phyloP scores from a whole-genome alignment of 2,797 vertebrate genomes.

The Sardinella longiceps region DNA sequence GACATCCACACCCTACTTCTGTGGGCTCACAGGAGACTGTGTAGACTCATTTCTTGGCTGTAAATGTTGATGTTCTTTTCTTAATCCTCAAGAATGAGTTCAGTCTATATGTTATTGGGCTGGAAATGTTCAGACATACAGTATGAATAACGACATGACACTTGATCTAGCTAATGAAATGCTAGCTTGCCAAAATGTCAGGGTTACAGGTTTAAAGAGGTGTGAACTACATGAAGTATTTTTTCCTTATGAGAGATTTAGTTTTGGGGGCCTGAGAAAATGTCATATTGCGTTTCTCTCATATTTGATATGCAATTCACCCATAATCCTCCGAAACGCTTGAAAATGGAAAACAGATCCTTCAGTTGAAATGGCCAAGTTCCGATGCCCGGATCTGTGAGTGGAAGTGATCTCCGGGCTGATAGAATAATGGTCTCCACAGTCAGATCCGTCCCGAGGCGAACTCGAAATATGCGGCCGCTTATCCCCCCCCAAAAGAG shows the following conservation, averaged over 20 bases:
- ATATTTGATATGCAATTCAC: not conserved
- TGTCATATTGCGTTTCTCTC: conserved; percentile 4
- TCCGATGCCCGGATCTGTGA: conserved; percentile 1
- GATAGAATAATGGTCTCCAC: not conserved
- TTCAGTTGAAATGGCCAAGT: not conserved
- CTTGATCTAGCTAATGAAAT: not conserved
- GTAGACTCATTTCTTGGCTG: not conserved
- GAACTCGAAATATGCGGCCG: too few species aligned
- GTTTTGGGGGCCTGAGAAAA: not conserved
- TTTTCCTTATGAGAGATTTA: not conserved
- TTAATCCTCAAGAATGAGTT: not conserved
- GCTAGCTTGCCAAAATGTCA: not conserved
- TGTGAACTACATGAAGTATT: not conserved
- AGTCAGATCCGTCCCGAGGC: too few species aligned
- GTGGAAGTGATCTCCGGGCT: not conserved
- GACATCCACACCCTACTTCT: not conserved
- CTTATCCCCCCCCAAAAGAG: too few species aligned
- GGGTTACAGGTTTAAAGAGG: not conserved
- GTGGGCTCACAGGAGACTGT: not conserved
- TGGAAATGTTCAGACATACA: not conserved
- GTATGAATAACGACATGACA: not conserved
- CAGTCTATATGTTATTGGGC: not conserved
- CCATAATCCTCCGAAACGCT: not conserved
- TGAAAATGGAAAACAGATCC: conserved; percentile 4
- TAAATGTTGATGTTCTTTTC: not conserved